phyloP scores from a whole-genome alignment of 2,888 invertebrate species.

The Lasius platythorax region DNA sequence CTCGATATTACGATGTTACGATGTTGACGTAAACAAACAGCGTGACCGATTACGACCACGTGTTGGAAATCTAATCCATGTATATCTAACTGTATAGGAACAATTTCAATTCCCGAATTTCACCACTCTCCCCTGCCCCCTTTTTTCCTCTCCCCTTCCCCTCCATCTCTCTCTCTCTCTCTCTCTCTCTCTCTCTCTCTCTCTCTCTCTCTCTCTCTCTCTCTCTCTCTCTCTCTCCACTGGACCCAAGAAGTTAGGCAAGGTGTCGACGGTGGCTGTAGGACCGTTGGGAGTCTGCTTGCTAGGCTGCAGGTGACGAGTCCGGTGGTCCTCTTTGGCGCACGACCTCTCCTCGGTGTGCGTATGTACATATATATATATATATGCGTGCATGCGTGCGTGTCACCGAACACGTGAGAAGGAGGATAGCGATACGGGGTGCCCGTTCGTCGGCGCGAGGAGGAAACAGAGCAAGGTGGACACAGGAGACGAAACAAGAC shows the following conservation, averaged over 20 bases:
- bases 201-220: slow-evolving; percentile 10
- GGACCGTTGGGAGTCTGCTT: slow-evolving; percentile 74
- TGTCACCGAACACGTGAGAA: slow-evolving; percentile 63
- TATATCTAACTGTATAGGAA: not conserved
- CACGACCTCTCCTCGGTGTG: slow-evolving; percentile 54
- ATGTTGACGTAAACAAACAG: not conserved
- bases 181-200: slow-evolving; percentile 31
- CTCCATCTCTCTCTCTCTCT: slow-evolving; percentile 14
- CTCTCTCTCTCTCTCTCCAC: slow-evolving; percentile 8
- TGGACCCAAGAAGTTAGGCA: slow-evolving; percentile 70
- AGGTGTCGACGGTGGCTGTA: slow-evolving; percentile 79
- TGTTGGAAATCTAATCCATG: not conserved
- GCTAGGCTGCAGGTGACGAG: slow-evolving; percentile 84
- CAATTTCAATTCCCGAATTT: slow-evolving; percentile 46
- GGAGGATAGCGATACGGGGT: slow-evolving; percentile 53
- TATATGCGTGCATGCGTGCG: slow-evolving; percentile 58
- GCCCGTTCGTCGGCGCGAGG: slow-evolving; percentile 27
- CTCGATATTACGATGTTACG: not conserved
- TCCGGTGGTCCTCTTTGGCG: slow-evolving; percentile 82
- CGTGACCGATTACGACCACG: not conserved
- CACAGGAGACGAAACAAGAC: slow-evolving; percentile 29
- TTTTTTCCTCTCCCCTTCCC: slow-evolving; percentile 15
- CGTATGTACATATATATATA: slow-evolving; percentile 55
- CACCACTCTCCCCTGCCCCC: not conserved
- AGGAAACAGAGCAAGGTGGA: slow-evolving; percentile 47